A percentile compares a stretch with the other conserved stretches of the same genome.
These are phyloP conservation scores for Deladenus siricidicola DNA, from an alignment of 2,888 invertebrate species.

Conservation along the genomic window DNA sequence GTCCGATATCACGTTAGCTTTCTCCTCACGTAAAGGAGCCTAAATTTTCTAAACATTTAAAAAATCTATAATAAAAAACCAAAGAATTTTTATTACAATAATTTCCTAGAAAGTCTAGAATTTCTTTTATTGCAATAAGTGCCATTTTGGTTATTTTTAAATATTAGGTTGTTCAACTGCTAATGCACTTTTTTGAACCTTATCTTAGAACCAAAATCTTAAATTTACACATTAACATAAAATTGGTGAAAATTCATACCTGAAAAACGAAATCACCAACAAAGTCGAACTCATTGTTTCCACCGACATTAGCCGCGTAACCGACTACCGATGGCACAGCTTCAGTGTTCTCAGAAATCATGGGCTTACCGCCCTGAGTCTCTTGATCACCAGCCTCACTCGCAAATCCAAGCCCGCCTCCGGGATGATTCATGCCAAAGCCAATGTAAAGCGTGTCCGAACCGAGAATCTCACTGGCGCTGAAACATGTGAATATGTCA, in stretches of 20 bases:
- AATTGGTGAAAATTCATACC: no score
- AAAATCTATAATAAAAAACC: no score
- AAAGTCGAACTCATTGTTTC: slow-evolving; percentile 17
- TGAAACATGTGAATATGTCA: neutral
- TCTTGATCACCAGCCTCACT: neutral
- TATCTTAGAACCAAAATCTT: no score
- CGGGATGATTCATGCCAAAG: slow-evolving; percentile 24
- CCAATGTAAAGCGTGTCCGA: slow-evolving; percentile 19
- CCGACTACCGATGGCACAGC: neutral
- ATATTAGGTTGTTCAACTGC: no score
- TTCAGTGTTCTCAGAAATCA: slow-evolving; percentile 6
- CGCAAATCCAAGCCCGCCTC: slow-evolving; percentile 12
- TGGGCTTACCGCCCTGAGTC: neutral
- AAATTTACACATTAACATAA: no score
- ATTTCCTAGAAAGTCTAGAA: no score
- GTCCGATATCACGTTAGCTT: slow-evolving; percentile 17
- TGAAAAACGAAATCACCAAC: slow-evolving; percentile 33
- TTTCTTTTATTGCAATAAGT: no score
- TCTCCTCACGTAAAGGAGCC: slow-evolving; percentile 24
- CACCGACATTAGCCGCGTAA: slow-evolving; percentile 14
- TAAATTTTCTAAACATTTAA: no score
- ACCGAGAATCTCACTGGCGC: neutral
- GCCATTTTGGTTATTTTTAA: no score
- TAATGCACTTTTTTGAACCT: no score
- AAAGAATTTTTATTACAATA: no score